Evolutionary conservation across 2,888 invertebrate genomes (phyloP).

Genomic region (Meghimatium bilineatum): DNA sequence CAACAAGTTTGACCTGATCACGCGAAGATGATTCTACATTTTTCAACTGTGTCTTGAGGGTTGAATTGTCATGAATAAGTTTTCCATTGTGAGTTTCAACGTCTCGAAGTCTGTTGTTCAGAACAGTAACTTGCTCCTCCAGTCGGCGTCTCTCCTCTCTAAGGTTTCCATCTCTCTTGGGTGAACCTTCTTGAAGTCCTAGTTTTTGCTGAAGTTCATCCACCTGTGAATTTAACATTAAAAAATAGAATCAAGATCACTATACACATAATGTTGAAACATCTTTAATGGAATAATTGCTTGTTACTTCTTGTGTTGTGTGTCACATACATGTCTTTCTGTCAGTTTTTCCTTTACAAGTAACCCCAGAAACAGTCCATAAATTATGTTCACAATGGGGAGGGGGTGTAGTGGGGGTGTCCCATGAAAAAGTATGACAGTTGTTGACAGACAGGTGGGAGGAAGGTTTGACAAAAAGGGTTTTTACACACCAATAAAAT

Average conservation of each 20-base stretch:
- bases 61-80: constrained; percentile 48
- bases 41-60: constrained; percentile 42
- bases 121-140: constrained; percentile 49
- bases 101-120: constrained; percentile 45
- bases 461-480: no score
- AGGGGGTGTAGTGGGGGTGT: no score
- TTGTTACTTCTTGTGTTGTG: no score
- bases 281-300: no score
- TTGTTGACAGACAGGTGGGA: no score
- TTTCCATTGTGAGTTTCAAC: constrained; percentile 49
- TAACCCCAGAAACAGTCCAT: no score
- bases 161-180: constrained; percentile 37
- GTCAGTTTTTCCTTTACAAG: no score
- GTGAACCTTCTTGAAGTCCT: constrained; percentile 23
- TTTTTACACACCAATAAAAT: no score
- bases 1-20: constrained; percentile 15
- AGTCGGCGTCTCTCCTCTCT: constrained; percentile 43
- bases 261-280: not conserved
- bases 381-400: no score
- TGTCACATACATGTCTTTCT: no score
- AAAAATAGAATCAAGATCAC: not conserved
- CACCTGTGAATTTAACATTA: constrained; percentile 24
- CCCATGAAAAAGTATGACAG: no score
- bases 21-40: constrained; percentile 10
- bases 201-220: constrained; percentile 45